Evolutionary conservation across 2,797 vertebrate species (phyloP).

Genomic region (Danio aesculapii): DNA sequence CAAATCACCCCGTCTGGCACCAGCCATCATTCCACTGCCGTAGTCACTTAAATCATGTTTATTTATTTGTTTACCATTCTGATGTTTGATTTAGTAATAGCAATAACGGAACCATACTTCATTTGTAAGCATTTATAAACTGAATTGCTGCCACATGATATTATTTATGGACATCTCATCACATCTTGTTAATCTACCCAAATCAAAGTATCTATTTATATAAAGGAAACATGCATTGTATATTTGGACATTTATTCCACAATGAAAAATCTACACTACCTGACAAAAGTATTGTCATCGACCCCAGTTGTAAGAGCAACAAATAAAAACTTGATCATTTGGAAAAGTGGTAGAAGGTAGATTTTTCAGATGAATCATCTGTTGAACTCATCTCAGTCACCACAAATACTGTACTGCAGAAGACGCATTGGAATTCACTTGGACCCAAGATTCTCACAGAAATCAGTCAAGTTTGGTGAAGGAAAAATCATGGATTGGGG

Average conservation of each 20-base stretch:
- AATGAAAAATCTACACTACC: not conserved
- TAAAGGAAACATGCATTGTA: not conserved
- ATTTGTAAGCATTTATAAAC: not conserved
- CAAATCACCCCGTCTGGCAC: not conserved
- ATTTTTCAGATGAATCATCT: no score
- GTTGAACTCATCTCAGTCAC: no score
- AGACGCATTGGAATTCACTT: no score
- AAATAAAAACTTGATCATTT: no score
- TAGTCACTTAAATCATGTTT: constrained; percentile 15
- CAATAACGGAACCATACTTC: not conserved
- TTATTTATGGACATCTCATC: not conserved
- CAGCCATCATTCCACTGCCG: not conserved
- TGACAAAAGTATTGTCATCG: no score
- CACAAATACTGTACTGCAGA: no score
- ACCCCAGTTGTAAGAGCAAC: no score
- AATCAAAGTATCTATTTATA: not conserved
- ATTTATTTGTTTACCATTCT: not conserved
- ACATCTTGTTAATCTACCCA: not conserved
- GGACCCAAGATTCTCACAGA: no score
- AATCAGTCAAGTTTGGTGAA: no score
- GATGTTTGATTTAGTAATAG: not conserved
- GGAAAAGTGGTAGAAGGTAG: no score
- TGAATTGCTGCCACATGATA: not conserved
- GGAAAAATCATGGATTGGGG: no score
- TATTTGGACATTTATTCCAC: not conserved